Percentiles rank a stretch among this genome's conserved stretches.
These are phyloP conservation scores for Aramus guarauna DNA, from an alignment of 2,113 vertebrate species.

Conservation along the genomic window DNA sequence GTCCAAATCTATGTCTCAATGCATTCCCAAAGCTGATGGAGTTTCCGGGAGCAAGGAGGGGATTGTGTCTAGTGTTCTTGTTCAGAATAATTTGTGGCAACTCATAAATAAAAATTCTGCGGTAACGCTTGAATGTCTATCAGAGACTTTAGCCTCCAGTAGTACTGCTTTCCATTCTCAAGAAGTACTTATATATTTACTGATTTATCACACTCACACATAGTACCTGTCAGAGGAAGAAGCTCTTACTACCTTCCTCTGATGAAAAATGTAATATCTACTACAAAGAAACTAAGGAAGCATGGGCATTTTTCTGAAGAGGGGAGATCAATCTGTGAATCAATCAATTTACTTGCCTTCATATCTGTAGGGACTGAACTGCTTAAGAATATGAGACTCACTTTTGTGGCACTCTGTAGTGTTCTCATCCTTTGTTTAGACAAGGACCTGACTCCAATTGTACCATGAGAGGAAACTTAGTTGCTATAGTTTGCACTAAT, in stretches of 20 bases:
- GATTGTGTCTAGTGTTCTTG: not conserved
- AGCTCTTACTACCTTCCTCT: not conserved
- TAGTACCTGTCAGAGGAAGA: not conserved
- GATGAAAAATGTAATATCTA: not conserved
- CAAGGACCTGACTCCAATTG: not conserved
- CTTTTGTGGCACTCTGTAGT: not conserved
- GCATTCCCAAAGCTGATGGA: not conserved
- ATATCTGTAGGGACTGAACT: not conserved
- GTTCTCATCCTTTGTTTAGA: not conserved
- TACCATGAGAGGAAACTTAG: not conserved
- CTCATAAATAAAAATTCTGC: constrained; percentile 6
- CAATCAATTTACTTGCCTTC: not conserved
- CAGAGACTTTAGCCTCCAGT: not conserved
- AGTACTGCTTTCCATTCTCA: not conserved
- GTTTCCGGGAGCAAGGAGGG: not conserved
- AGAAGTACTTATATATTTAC: not conserved
- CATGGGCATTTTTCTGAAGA: not conserved
- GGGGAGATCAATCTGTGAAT: not conserved
- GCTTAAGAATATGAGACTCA: not conserved
- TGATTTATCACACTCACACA: not conserved
- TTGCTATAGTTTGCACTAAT: not conserved
- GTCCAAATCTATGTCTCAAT: not conserved
- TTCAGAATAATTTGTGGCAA: constrained; percentile 18
- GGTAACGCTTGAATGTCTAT: constrained; percentile 5
- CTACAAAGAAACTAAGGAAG: not conserved